phyloP scores from a whole-genome alignment of 2,888 invertebrate genomes.

The Gymnosoma rotundatum region DNA sequence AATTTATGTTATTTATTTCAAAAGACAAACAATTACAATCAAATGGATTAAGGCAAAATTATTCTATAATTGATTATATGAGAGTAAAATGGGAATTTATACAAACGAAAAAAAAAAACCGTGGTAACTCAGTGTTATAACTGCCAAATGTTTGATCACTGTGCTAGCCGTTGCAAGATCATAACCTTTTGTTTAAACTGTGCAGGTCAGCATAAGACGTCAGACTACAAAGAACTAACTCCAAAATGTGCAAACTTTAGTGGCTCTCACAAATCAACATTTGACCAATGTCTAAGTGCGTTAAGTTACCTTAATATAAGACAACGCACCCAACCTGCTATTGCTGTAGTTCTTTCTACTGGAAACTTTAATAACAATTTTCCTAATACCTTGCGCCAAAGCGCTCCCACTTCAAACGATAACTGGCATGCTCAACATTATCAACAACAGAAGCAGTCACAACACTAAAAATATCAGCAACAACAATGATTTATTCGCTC shows the following conservation, averaged over 20 bases:
- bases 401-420: background rate
- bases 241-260: conserved; percentile 18
- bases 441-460: background rate
- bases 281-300: conserved; percentile 7
- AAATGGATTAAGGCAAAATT: too few relatives aligned
- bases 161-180: background rate
- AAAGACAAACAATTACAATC: too few relatives aligned
- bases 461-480: too few relatives aligned
- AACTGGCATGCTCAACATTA: background rate
- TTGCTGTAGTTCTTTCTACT: background rate
- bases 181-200: conserved; percentile 22
- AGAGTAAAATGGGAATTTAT: too few relatives aligned
- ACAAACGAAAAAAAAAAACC: too few relatives aligned
- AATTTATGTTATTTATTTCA: too few relatives aligned
- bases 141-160: too few relatives aligned
- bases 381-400: background rate
- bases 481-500: too few relatives aligned
- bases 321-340: conserved; percentile 10
- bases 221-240: conserved; percentile 1
- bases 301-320: conserved; percentile 13
- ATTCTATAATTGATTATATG: too few relatives aligned
- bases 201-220: background rate
- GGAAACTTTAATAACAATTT: background rate
- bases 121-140: too few relatives aligned
- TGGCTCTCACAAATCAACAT: conserved; percentile 5